These are phyloP conservation scores for Cheiracanthium punctorium DNA, from an alignment of 2,888 invertebrate genomes.

Conservation along the genomic window DNA sequence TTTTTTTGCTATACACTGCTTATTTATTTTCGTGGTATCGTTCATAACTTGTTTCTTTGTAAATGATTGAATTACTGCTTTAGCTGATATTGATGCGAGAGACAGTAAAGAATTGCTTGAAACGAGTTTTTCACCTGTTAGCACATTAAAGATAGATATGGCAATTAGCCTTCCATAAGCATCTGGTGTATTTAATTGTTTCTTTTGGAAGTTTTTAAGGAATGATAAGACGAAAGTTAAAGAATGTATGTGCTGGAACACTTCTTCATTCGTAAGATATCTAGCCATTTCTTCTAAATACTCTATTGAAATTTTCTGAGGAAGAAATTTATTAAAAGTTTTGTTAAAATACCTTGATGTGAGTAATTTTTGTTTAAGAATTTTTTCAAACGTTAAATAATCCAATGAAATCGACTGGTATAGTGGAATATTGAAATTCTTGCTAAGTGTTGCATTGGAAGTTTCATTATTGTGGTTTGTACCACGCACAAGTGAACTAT, in stretches of 20 bases:
- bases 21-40: no score
- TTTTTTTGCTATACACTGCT: no score
- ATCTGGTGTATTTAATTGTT: neutral
- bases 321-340: conserved; percentile 13
- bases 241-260: neutral
- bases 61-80: conserved; percentile 19
- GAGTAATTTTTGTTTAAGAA: neutral
- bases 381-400: neutral
- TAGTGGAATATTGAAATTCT: neutral
- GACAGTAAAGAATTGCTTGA: neutral
- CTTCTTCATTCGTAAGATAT: neutral
- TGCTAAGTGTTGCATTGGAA: neutral
- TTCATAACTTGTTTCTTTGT: no score
- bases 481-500: neutral
- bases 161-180: conserved; percentile 23
- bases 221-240: conserved; percentile 36
- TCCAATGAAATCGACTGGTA: neutral
- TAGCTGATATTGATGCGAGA: neutral
- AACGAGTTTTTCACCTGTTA: conserved; percentile 7
- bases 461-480: neutral
- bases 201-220: conserved; percentile 15
- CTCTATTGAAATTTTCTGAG: neutral
- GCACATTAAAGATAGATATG: neutral
- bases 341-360: conserved; percentile 24
- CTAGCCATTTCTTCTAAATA: conserved; percentile 15